Evolutionary conservation across 1,140 invertebrate species (phyloP).

Genomic region (Caenorhabditis elegans): DNA sequence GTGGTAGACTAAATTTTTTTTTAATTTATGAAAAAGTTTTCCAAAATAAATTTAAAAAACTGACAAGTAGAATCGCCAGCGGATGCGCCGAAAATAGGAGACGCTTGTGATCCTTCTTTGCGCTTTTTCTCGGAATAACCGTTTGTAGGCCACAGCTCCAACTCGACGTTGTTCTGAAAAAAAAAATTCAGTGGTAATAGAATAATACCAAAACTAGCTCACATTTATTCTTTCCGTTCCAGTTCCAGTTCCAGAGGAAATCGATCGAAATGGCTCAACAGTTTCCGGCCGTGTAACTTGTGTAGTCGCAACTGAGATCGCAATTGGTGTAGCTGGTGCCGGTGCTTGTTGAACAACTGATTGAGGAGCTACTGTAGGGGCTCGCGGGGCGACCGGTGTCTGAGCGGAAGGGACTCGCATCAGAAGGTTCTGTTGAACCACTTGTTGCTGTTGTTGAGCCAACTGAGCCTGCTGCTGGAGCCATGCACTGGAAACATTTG

Average conservation of each 20-base stretch:
- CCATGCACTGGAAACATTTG: background rate
- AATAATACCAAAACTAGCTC: no score
- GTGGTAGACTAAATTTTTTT: background rate
- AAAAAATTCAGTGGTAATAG: background rate
- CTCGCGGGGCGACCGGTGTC: background rate
- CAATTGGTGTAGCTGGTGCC: background rate
- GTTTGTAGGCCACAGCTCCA: background rate
- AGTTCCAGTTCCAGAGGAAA: no score
- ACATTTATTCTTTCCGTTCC: no score
- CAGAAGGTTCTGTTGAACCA: background rate
- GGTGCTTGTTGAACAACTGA: background rate
- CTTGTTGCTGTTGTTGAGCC: background rate
- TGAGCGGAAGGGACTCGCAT: background rate
- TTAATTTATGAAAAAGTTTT: background rate
- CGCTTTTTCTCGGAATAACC: background rate
- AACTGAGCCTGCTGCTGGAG: background rate
- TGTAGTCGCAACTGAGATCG: background rate
- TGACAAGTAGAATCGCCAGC: background rate
- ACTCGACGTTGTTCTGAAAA: background rate
- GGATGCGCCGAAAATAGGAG: background rate
- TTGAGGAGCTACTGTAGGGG: background rate
- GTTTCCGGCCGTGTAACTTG: background rate
- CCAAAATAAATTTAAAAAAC: background rate
- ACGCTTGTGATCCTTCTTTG: background rate
- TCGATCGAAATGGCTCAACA: no score